Conservation (phyloP, 1,140 invertebrate genomes). For the Temnothorax curvispinosus region DNA sequence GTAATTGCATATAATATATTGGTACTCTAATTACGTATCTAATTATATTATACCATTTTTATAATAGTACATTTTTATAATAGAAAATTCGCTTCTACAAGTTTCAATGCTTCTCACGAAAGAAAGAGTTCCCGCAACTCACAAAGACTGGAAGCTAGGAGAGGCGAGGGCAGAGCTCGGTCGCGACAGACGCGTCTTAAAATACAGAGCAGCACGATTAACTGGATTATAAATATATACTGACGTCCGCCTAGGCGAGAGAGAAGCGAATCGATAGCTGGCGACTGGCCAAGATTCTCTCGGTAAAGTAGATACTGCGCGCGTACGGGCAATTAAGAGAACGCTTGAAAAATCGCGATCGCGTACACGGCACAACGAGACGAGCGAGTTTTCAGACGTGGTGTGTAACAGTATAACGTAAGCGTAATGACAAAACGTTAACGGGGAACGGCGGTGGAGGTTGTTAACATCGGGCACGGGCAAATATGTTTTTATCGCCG, state of each 20-base stretch:
- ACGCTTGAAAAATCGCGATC: conserved; percentile 56
- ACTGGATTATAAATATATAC: conserved; percentile 58
- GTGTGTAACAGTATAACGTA: neutral
- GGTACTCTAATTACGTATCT: neutral
- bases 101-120: neutral
- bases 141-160: neutral
- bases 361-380: conserved; percentile 7
- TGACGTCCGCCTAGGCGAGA: conserved; percentile 23
- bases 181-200: conserved; percentile 43
- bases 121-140: neutral
- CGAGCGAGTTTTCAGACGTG: conserved; percentile 1
- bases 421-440: conserved; percentile 70
- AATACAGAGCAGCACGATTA: conserved; percentile 50
- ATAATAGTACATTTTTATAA: neutral
- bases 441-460: conserved; percentile 46
- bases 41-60: neutral
- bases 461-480: conserved; percentile 72
- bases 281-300: conserved; percentile 63
- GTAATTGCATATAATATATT: neutral
- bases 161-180: neutral
- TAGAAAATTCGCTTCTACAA: neutral
- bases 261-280: conserved; percentile 44
- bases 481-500: conserved; percentile 79
- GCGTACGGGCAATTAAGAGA: conserved; percentile 61
- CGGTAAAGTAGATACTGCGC: neutral